phyloP scores from a whole-genome alignment of 2,888 invertebrate species.

The Conomelus anceps region DNA sequence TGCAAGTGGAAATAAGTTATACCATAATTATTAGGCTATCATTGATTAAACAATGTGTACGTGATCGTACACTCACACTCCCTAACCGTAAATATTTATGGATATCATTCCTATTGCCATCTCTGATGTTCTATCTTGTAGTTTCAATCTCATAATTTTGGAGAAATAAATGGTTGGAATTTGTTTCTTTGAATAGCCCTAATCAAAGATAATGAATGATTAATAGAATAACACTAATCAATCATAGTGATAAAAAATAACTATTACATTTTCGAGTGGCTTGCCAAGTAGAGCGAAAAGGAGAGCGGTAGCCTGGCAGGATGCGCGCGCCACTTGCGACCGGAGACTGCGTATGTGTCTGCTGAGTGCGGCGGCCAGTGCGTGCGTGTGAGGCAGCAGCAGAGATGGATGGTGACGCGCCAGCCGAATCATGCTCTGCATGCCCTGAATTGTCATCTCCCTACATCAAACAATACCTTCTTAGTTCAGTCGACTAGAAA shows the following conservation, averaged over 20 bases:
- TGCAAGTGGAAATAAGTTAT: no score
- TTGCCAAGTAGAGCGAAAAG: slow-evolving; percentile 59
- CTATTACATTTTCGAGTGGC: slow-evolving; percentile 55
- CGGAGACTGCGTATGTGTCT: slow-evolving; percentile 80
- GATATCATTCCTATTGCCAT: no score
- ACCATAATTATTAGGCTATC: no score
- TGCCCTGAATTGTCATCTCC: slow-evolving; percentile 69
- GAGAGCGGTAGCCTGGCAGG: slow-evolving; percentile 75
- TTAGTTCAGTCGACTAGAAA: not conserved
- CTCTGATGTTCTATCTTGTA: no score
- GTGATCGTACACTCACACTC: no score
- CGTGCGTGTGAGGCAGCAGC: slow-evolving; percentile 55
- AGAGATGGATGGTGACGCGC: slow-evolving; percentile 59
- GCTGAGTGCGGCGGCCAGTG: slow-evolving; percentile 61
- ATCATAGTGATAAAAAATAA: slow-evolving; percentile 25
- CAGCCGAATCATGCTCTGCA: slow-evolving; percentile 61
- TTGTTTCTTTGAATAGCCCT: not conserved
- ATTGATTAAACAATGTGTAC: no score
- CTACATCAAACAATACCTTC: slow-evolving; percentile 37
- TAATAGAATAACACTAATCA: not conserved
- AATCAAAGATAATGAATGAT: not conserved
- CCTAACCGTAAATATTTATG: no score
- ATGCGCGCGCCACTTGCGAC: slow-evolving; percentile 77
- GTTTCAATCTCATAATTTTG: no score
- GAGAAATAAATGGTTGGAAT: no score